These are phyloP conservation scores for Trichogramma pretiosum DNA, from an alignment of 1,140 invertebrate genomes.

Conservation along the genomic window DNA sequence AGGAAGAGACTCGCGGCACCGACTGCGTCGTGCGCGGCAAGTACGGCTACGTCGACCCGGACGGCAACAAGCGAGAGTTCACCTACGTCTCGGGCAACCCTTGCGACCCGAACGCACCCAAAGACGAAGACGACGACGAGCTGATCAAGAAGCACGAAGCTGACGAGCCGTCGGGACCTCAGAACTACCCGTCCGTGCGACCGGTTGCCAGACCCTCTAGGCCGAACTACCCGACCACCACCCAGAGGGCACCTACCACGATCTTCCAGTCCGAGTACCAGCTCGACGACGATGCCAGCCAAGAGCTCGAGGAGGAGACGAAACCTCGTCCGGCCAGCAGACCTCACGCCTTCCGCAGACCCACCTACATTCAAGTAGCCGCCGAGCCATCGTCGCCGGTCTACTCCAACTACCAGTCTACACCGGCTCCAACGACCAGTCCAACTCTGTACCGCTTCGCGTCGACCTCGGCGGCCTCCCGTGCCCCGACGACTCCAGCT, in stretches of 20 bases:
- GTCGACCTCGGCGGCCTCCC: slow-evolving; percentile 30
- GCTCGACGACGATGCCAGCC: slow-evolving; percentile 46
- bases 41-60: slow-evolving; percentile 81
- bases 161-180: slow-evolving; percentile 51
- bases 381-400: slow-evolving; percentile 30
- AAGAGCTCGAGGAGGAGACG: slow-evolving; percentile 53
- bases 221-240: slow-evolving; percentile 42
- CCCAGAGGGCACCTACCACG: slow-evolving; percentile 52
- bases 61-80: slow-evolving; percentile 79
- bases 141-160: slow-evolving; percentile 46
- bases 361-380: slow-evolving; percentile 29
- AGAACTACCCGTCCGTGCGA: slow-evolving; percentile 54
- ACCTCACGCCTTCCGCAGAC: slow-evolving; percentile 30
- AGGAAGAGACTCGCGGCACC: slow-evolving; percentile 75
- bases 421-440: slow-evolving; percentile 30
- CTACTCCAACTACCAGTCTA: slow-evolving; percentile 27
- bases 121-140: slow-evolving; percentile 59
- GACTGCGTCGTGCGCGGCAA: slow-evolving; percentile 81
- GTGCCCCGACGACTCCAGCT: slow-evolving; percentile 32
- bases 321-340: slow-evolving; percentile 33
- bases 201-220: slow-evolving; percentile 38
- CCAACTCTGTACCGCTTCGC: slow-evolving; percentile 43
- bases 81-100: slow-evolving; percentile 87
- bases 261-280: slow-evolving; percentile 59
- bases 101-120: slow-evolving; percentile 71